Base-by-base conservation (phyloP, 1,140 invertebrate genomes). In the Heliconius melpomene region DNA sequence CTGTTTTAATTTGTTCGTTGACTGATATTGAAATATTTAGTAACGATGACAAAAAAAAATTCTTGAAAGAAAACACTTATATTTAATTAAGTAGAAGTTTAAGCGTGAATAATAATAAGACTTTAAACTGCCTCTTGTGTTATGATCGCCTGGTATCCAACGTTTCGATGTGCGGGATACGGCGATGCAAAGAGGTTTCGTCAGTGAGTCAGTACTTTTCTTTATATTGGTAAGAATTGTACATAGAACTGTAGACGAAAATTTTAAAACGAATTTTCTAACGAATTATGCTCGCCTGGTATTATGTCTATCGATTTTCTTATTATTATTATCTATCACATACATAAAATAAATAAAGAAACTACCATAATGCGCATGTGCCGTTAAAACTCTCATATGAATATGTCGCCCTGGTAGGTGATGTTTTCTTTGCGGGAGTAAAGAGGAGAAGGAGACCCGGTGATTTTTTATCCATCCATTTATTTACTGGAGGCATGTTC, bases 291-390 rank as follows among this genome's bases (percentile, higher is more conserved):
- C 1, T 29, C 29, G 23, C 70, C 70, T 72, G 70, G 70, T 72
- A 72, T 54, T 40, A 20, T 70, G 71, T 71, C 57, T 79, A 74
- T 79, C 75, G 78, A 75, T 79, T 74, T 73, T 40, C 32, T 36
- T 36, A 36, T 36, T 36, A 36, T 36, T 36, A 36, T 36, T 32
- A 32, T 13, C 1, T 29, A 13, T 46, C 40, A 46, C 40, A 16
- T n/a, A 8, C n/a, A 60, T 60, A 52, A 23, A 60, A 60, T 60
- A 26, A 60, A 60, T 5, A 60, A 57, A 60, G 6, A 60, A 60
- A 3, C 7, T 9, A 60, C n/a, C 3, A n/a, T 9, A 3, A 23
- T 16, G 40, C 40, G 3, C 13, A 46, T 13, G 13, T 46, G 13
- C 13, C 40, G 13, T 46, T 46, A 16, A 46, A 16, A 16, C 40